phyloP scores from a whole-genome alignment of 2,797 vertebrate genomes.

The Saxicola maurus region DNA sequence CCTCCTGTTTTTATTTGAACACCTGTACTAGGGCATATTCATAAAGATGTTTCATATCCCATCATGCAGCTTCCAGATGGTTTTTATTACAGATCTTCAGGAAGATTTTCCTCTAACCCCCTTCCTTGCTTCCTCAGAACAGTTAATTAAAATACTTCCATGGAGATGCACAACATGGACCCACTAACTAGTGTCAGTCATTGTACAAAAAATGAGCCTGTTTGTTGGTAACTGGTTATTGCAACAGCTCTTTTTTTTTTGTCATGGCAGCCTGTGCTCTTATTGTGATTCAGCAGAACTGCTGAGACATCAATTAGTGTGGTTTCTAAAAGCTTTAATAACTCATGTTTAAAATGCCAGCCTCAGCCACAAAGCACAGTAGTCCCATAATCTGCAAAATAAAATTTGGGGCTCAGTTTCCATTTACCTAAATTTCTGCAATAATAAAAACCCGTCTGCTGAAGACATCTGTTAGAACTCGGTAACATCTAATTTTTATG shows the following conservation, averaged over 20 bases:
- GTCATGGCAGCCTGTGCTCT: constrained; percentile 30
- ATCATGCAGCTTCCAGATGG: not conserved
- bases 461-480: constrained; percentile 76
- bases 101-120: constrained; percentile 25
- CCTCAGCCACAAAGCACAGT: constrained; percentile 57
- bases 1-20: constrained; percentile 28
- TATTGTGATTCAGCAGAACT: constrained; percentile 65
- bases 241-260: not conserved
- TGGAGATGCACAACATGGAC: constrained; percentile 33
- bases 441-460: constrained; percentile 70
- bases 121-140: not conserved
- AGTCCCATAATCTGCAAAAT: constrained; percentile 60
- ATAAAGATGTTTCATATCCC: constrained; percentile 34
- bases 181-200: constrained; percentile 52
- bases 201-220: not conserved
- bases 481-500: constrained; percentile 79
- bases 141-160: constrained; percentile 63
- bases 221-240: constrained; percentile 26
- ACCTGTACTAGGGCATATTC: constrained; percentile 22
- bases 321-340: constrained; percentile 66
- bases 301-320: constrained; percentile 65
- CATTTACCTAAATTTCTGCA: constrained; percentile 75
- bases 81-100: constrained; percentile 40
- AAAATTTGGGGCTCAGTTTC: constrained; percentile 75
- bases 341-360: constrained; percentile 69